Evolutionary conservation across 2,888 invertebrate species (phyloP), one percentile per base, ranked within the genome.

Genomic region (Macaria liturata): DNA sequence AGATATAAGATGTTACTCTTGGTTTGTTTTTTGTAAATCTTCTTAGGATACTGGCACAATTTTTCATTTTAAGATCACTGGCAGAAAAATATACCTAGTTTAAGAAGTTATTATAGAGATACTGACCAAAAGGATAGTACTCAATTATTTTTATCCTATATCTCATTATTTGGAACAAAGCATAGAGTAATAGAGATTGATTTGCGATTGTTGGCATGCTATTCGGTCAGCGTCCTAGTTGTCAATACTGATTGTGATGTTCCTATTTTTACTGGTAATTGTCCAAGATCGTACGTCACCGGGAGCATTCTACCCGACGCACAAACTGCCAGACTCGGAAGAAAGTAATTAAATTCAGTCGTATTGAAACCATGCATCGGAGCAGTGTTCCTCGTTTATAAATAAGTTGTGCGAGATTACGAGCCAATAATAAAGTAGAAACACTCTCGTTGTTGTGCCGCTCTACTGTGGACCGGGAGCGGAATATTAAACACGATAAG

Each of bases 211-310:
- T 87, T 91, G 90, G 88, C 89, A 88, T 84, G 75, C 76, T 80
- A 82, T 80, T 76, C 83, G 86, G 86, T 82, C 83, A 83, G 80
- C 78, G 91, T 83, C 81, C 91, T 84, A 91, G 72, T 82, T 90
- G 86, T 88, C 84, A 78, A 86, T 88, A 84, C 80, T 72, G 79
- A 79, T 65, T 52, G 80, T 78, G 77, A 78, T 84, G 85, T 74
- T 80, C 81, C 81, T 87, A 86, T 88, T 89, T 89, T 86, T 80
- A 80, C 84, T 90, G 85, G 90, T 88, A 83, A 85, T 86, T 83
- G 87, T 89, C 86, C 90, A 90, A 91, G 78, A 81, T 74, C 72
- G 77, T 72, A 75, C 86, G 86, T 86, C 86, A 86, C 71, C 68
- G 71, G 79, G 75, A 82, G 73, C 70, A 67, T 70, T 72, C 67